Percentiles rank a stretch among this genome's conserved stretches.
Evolutionary conservation across 2,888 invertebrate species (phyloP).

Genomic region (Platycheirus albimanus): DNA sequence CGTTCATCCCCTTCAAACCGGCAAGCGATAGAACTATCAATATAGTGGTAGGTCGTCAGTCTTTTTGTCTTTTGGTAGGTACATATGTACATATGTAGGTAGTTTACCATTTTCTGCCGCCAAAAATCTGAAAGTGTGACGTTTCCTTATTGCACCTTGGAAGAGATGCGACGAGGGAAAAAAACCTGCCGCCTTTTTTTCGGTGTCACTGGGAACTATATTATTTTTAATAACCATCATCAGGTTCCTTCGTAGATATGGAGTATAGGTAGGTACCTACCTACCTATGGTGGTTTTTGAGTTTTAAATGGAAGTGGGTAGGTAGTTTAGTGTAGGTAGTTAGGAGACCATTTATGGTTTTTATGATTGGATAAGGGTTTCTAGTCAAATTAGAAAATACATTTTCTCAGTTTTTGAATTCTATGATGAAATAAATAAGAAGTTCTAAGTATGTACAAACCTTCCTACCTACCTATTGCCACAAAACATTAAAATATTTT

Average conservation of each 20-base stretch:
- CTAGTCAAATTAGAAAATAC: too few species aligned
- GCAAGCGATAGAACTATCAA: not conserved
- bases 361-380: too few species aligned
- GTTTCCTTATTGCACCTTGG: conserved; percentile 1
- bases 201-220: not conserved
- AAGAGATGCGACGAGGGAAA: conserved; percentile 5
- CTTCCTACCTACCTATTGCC: too few species aligned
- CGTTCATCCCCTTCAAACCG: not conserved
- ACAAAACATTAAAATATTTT: too few species aligned
- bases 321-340: too few species aligned
- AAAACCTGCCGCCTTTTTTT: conserved; percentile 28
- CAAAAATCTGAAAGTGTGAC: not conserved
- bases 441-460: too few species aligned
- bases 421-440: too few species aligned
- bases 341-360: too few species aligned
- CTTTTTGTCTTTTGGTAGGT: not conserved
- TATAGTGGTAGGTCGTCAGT: too few species aligned
- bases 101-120: not conserved
- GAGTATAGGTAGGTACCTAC: not conserved
- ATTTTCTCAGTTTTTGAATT: too few species aligned
- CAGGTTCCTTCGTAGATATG: not conserved
- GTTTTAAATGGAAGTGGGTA: too few species aligned
- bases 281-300: not conserved
- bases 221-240: not conserved
- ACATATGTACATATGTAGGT: not conserved